Evolutionary conservation across 2,797 vertebrate genomes (phyloP).

Genomic region (Yasuhikotakia modesta): DNA sequence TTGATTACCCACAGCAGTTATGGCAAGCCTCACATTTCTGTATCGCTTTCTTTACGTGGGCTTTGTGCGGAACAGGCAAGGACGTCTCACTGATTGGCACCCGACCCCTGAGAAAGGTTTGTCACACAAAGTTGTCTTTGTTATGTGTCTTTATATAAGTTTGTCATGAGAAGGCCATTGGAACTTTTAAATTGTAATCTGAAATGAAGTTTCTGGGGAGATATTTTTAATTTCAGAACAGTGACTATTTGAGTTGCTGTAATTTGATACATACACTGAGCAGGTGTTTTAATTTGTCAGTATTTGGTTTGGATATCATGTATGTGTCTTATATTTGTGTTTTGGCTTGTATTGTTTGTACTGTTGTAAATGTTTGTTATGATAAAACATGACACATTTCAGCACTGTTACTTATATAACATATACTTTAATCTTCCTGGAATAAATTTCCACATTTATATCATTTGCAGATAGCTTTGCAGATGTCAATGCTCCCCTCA

Average conservation of each 20-base stretch:
- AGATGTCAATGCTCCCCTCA: too few species aligned
- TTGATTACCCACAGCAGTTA: conserved; percentile 50
- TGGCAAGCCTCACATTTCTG: conserved; percentile 64
- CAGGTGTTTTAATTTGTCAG: not conserved
- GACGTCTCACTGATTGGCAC: conserved; percentile 53
- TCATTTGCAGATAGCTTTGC: too few species aligned
- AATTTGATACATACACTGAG: not conserved
- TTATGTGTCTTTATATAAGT: not conserved
- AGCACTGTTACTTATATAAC: not conserved
- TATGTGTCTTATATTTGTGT: too few species aligned
- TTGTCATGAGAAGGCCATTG: not conserved
- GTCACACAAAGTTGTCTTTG: conserved; percentile 26
- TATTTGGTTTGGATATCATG: not conserved
- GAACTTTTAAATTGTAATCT: not conserved
- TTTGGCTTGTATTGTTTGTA: not conserved
- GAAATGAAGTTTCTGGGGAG: not conserved
- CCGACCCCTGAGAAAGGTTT: conserved; percentile 60
- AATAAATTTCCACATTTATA: too few species aligned
- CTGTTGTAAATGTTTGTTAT: not conserved
- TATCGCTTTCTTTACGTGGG: conserved; percentile 65
- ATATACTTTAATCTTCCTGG: conserved; percentile 34
- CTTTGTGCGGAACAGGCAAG: conserved; percentile 65
- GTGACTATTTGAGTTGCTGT: not conserved
- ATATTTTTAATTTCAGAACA: not conserved
- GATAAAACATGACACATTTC: not conserved